Base-by-base conservation (phyloP, 2,797 vertebrate species). In the Adelosebastes latens region DNA sequence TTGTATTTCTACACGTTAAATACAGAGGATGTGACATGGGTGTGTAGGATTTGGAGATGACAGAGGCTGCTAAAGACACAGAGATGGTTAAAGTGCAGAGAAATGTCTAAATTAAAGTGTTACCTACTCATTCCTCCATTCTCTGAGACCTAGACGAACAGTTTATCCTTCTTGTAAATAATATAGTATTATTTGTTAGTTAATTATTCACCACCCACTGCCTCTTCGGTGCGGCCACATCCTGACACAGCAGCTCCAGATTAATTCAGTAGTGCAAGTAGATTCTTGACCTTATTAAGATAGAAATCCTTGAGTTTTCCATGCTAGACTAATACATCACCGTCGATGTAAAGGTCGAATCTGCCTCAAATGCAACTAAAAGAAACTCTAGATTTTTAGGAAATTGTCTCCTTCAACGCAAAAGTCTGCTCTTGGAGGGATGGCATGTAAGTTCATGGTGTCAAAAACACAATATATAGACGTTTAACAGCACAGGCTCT, bases 311-410 rank as follows among this genome's bases (percentile, higher is more conserved):
- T 76, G 65, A 53, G 9, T 58, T 79, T 81, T 67, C 14, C 36
- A 20, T 27, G 59, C 59, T 69, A 6, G 24, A 56, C 31, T 67
- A 61, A 78, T 63, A 6, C 5, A 62, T 64, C 49, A 62, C 4
- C 59, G 14, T 13, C 18, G n/a, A 61, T 52, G 29, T 53, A 81
- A 85, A 80, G 74, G 88, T 89, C 88, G 77, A 71, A 60, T 75
- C 36, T 62, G 60, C 55, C 74, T 63, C 16, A 62, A 25, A 69
- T 66, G 63, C 27, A 70, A 10, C 29, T 11, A 32, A 58, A 24
- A 81, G 14, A 72, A 79, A 71, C 12, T 66, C 42, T 58, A 8
- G 52, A 71, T 68, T 42, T 67, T 70, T 36, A 18, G 5, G 5
- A 58, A 76, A 56, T 29, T 13, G 39, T 70, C 27, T 22, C 14